Base-by-base conservation (phyloP, 2,113 vertebrate genomes). In the Hippocampus mohnikei region DNA sequence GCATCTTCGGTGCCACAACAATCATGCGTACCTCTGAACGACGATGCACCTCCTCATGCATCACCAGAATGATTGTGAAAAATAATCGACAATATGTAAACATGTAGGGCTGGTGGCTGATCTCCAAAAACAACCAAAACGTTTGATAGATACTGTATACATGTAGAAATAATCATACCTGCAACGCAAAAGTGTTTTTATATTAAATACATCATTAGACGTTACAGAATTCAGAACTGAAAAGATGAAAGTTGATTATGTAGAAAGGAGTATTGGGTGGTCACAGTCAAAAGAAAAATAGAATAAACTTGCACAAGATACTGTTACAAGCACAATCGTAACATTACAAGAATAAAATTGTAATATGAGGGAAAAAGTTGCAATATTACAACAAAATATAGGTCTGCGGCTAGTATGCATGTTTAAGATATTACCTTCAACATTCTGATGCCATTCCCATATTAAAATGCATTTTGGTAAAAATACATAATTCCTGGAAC, bases 191-290 rank as follows among this genome's bases (percentile, higher is more conserved):
- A 72, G 50, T 74, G n/a, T 74, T 53, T 66, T 29, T 67, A 58
- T 44, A 1, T 64, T 79, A 84, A 72, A 73, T 73, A 73, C 65
- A 60, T 18, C 68, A 21, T 81, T 46, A 40, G 42, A 46, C 76
- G 61, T 79, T 69, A 76, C 72, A 72, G 0, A 79, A 72, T 71
- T 77, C 74, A 76, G 74, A 62, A 74, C 74, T 77, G 73, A 64
- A 29, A 71, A 83, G 62, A 75, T 73, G 58, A 69, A 25, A 44
- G 23, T 66, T 13, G 46, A 60, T 33, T 60, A 60, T 33, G 27
- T 18, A 29, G 18, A 21, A 59, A 16, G 61, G 33, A 41, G 20
- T 13, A n/a, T 41, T 63, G 21, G 37, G 29, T 33, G 33, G 37
- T 37, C 21, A 63, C 37, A 42, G 61, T 21, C 18, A 11, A 40